Percentiles rank a stretch among this genome's conserved stretches.
Evolutionary conservation across 2,113 vertebrate genomes (phyloP).

Genomic region (Brachionichthys hirsutus): DNA sequence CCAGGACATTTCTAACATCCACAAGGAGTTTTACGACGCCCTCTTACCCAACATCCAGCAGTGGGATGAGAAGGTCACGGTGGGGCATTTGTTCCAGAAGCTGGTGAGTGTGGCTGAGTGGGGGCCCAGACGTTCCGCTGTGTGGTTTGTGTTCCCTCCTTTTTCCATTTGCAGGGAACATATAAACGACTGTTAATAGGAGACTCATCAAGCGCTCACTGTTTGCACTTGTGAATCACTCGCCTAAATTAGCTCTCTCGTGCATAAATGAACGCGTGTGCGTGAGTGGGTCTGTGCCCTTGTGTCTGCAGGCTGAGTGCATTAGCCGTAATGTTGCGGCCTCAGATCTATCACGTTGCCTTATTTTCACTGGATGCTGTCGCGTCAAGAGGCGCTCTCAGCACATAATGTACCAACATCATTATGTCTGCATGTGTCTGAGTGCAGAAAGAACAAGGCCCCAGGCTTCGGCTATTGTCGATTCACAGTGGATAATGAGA

Average conservation of each 20-base stretch:
- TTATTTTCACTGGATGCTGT: constrained; percentile 24
- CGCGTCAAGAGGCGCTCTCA: constrained; percentile 13
- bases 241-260: constrained; percentile 14
- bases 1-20: constrained; percentile 95
- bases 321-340: constrained; percentile 16
- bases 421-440: constrained; percentile 10
- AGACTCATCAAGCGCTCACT: constrained; percentile 1
- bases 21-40: constrained; percentile 95
- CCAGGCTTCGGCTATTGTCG: constrained; percentile 10
- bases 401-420: constrained; percentile 7
- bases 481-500: constrained; percentile 19
- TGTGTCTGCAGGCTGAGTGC: constrained; percentile 2
- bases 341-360: neutral
- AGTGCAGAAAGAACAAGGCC: constrained; percentile 4
- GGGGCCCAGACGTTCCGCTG: neutral
- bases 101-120: constrained; percentile 85
- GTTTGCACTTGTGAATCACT: constrained; percentile 27
- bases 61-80: constrained; percentile 92
- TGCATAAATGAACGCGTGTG: neutral
- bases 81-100: constrained; percentile 97
- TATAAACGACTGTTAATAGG: neutral
- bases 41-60: constrained; percentile 92
- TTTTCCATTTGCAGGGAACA: too few relatives aligned
- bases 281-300: neutral
- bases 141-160: neutral